phyloP scores from a whole-genome alignment of 2,888 invertebrate genomes.

The Diabrotica balteata region DNA sequence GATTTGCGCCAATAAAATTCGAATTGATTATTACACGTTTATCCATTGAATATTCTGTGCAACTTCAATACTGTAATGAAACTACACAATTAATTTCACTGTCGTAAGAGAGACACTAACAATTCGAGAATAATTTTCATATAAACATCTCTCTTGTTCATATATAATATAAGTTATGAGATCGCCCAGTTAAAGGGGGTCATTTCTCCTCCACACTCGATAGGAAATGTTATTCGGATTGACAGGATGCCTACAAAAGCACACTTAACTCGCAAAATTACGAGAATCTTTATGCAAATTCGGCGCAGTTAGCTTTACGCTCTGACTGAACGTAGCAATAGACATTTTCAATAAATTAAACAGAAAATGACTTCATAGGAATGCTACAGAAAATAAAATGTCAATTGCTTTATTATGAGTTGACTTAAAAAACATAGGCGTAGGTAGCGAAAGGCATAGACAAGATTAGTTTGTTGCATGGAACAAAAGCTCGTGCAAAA shows the following conservation, averaged over 20 bases:
- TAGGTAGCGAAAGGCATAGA: no score
- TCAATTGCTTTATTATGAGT: not conserved
- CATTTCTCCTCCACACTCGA: constrained; percentile 43
- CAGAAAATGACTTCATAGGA: constrained; percentile 41
- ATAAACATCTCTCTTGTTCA: constrained; percentile 2
- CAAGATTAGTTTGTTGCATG: no score
- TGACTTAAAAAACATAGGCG: not conserved
- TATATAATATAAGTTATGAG: constrained; percentile 39
- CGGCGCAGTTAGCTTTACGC: constrained; percentile 24
- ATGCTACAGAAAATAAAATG: constrained; percentile 34
- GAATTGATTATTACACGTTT: no score
- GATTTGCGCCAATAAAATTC: no score
- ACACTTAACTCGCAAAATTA: constrained; percentile 46
- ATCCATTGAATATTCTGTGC: no score
- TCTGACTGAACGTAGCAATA: constrained; percentile 42
- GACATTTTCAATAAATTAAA: constrained; percentile 46
- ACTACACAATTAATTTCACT: no score
- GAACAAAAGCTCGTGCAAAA: no score
- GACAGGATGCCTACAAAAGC: constrained; percentile 45
- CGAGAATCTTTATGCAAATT: constrained; percentile 38
- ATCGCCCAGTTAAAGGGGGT: constrained; percentile 40
- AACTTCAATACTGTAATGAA: no score
- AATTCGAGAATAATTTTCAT: constrained; percentile 9
- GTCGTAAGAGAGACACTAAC: not conserved
- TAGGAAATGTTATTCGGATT: constrained; percentile 49